These are phyloP conservation scores for Hyles euphorbiae DNA, from an alignment of 1,140 invertebrate genomes.

Conservation along the genomic window DNA sequence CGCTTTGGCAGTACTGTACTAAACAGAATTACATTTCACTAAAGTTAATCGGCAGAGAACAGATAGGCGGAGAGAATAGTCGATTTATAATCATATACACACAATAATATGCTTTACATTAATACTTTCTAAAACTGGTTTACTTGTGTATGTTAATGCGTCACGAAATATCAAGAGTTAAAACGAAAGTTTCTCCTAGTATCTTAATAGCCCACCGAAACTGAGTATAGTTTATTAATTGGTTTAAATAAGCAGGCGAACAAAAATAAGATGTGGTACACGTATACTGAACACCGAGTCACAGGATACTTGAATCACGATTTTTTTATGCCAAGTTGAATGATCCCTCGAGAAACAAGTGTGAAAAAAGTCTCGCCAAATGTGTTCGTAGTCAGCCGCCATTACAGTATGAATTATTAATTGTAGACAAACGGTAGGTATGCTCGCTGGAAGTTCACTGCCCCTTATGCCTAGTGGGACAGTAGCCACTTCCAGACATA, in stretches of 20 bases:
- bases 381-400: slow-evolving; percentile 32
- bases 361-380: slow-evolving; percentile 25
- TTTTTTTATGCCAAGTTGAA: slow-evolving; percentile 6
- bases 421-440: slow-evolving; percentile 45
- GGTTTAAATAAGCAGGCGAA: too few relatives aligned
- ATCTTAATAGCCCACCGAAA: too few relatives aligned
- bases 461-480: slow-evolving; percentile 34
- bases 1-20: background rate
- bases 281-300: too few relatives aligned
- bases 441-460: slow-evolving; percentile 38
- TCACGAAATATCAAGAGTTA: too few relatives aligned
- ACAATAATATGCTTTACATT: too few relatives aligned
- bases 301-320: too few relatives aligned
- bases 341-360: slow-evolving; percentile 10
- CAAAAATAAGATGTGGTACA: too few relatives aligned
- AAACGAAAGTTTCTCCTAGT: too few relatives aligned
- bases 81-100: too few relatives aligned
- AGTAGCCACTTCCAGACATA: slow-evolving; percentile 2
- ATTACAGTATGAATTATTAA: slow-evolving; percentile 63
- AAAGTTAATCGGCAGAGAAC: background rate
- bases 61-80: background rate
- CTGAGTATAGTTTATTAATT: too few relatives aligned
- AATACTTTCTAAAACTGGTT: too few relatives aligned
- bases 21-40: background rate
- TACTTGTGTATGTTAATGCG: too few relatives aligned